Conservation (phyloP, 1,140 invertebrate genomes). For the Odontomachus brunneus region DNA sequence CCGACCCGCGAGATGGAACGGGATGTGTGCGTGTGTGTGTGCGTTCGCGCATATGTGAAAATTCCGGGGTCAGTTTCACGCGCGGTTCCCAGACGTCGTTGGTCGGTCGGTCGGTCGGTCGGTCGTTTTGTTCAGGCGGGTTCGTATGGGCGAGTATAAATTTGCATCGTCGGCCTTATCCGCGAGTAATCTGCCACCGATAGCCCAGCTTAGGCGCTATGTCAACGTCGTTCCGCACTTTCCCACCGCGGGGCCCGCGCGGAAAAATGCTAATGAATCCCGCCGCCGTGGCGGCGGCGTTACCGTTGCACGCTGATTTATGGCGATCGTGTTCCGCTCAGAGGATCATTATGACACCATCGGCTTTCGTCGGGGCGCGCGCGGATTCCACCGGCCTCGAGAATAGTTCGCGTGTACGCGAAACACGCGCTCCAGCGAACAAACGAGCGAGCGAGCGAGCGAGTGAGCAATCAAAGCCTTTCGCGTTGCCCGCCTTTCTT, state of each 20-base stretch:
- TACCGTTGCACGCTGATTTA: conserved; percentile 68
- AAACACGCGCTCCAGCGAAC: too few species aligned
- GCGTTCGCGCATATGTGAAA: conserved; percentile 49
- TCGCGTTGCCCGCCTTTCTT: conserved; percentile 49
- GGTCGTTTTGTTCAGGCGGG: conserved; percentile 38
- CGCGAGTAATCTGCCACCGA: conserved; percentile 62
- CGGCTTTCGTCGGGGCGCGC: conserved; percentile 62
- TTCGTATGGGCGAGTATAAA: conserved; percentile 50
- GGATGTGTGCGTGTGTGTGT: background rate
- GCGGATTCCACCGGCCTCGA: conserved; percentile 56
- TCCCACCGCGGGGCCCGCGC: conserved; percentile 30
- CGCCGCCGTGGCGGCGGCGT: conserved; percentile 39
- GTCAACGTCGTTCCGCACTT: conserved; percentile 67
- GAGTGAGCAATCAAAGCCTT: background rate
- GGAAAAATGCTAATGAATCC: conserved; percentile 70
- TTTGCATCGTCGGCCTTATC: conserved; percentile 46
- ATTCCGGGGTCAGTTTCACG: conserved; percentile 45
- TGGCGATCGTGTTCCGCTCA: conserved; percentile 70
- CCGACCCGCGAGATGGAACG: too few species aligned
- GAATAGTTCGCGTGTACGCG: background rate
- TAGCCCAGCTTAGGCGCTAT: conserved; percentile 49
- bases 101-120: background rate
- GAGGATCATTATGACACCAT: conserved; percentile 72
- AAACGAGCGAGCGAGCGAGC: background rate
- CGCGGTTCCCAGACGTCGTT: conserved; percentile 31